phyloP scores from a whole-genome alignment of 1,140 invertebrate genomes.

The Leptinotarsa undecemlineata region DNA sequence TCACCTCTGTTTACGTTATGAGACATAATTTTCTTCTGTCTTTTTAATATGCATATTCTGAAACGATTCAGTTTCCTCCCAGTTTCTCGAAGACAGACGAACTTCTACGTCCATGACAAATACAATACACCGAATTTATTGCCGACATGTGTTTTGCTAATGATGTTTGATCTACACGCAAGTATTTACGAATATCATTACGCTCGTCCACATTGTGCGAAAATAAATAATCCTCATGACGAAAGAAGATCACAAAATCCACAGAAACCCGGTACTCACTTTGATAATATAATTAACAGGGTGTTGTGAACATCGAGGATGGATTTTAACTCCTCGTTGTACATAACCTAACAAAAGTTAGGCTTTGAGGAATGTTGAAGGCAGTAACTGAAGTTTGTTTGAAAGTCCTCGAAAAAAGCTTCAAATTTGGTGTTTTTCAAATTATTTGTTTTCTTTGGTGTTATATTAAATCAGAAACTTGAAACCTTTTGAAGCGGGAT shows the following conservation, averaged over 20 bases:
- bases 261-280: background rate
- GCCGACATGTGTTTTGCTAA: constrained; percentile 3
- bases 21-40: no score
- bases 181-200: constrained; percentile 6
- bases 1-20: no score
- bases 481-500: no score
- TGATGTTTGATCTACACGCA: background rate
- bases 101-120: background rate
- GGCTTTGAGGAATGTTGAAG: no score
- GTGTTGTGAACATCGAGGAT: background rate
- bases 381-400: no score
- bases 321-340: background rate
- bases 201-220: background rate
- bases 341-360: background rate
- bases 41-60: no score
- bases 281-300: background rate
- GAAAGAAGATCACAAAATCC: background rate
- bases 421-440: no score
- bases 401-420: no score
- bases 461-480: no score
- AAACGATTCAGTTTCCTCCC: no score
- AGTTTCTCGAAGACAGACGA: no score
- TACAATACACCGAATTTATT: background rate
- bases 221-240: background rate
- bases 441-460: no score